Conservation (phyloP, 2,888 invertebrate genomes). For the Ennomos erosarius region DNA sequence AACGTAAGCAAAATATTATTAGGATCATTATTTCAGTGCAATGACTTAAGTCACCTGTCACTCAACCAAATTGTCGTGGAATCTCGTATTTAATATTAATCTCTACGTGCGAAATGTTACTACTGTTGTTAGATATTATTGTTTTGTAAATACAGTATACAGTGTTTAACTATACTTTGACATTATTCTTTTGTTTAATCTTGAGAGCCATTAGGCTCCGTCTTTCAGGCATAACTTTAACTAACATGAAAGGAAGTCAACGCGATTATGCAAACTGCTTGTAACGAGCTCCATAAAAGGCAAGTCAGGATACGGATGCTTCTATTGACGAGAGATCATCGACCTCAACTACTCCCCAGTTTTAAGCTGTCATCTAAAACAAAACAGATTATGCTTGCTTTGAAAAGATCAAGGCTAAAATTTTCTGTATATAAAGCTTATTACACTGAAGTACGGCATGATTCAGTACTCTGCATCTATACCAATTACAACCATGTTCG, state of each 20-base stretch:
- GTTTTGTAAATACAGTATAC: not conserved
- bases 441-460: constrained; percentile 46
- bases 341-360: constrained; percentile 50
- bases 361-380: constrained; percentile 55
- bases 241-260: constrained; percentile 22
- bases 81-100: too few species aligned
- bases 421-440: constrained; percentile 61
- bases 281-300: constrained; percentile 47
- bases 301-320: constrained; percentile 53
- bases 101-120: not conserved
- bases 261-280: constrained; percentile 27
- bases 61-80: too few species aligned
- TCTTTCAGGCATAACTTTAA: constrained; percentile 15
- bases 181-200: constrained; percentile 5
- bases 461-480: constrained; percentile 61
- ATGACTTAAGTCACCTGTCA: too few species aligned
- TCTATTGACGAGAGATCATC: constrained; percentile 54
- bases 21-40: too few species aligned
- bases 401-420: constrained; percentile 67
- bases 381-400: constrained; percentile 52
- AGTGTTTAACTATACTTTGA: constrained; percentile 2
- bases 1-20: too few species aligned
- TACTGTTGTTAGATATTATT: not conserved
- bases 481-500: constrained; percentile 63
- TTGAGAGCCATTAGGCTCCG: constrained; percentile 16